Evolutionary conservation across 2,113 vertebrate species (phyloP).

Genomic region (Etia nguti): DNA sequence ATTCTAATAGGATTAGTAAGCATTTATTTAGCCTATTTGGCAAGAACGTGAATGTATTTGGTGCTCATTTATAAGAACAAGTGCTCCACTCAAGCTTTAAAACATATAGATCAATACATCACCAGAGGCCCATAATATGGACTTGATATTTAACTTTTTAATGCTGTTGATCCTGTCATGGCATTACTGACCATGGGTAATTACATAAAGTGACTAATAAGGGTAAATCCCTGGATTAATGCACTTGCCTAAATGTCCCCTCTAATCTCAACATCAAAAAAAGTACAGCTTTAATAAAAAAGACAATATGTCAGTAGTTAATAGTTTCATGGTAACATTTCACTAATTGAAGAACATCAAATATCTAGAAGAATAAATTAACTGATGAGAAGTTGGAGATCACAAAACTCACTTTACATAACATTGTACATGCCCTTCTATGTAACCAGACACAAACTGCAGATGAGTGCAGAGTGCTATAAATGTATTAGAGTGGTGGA

Average conservation of each 20-base stretch:
- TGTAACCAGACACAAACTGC: neutral
- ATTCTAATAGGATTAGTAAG: neutral
- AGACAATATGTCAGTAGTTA: neutral
- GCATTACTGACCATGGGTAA: slow-evolving; percentile 14
- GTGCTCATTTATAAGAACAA: neutral
- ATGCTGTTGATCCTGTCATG: neutral
- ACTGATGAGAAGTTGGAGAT: neutral
- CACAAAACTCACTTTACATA: neutral
- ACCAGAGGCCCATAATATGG: neutral
- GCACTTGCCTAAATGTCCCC: neutral
- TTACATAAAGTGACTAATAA: slow-evolving; percentile 23
- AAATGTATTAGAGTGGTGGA: slow-evolving; percentile 9
- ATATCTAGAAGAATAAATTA: neutral
- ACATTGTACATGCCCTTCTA: neutral
- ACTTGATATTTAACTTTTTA: neutral
- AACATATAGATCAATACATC: neutral
- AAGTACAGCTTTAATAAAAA: neutral
- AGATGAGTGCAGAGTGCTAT: neutral
- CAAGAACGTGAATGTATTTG: neutral
- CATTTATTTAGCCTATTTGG: neutral
- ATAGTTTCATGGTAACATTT: neutral
- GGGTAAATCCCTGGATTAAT: slow-evolving; percentile 37
- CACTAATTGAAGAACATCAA: neutral
- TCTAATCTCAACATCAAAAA: slow-evolving; percentile 1
- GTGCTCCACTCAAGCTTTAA: neutral